Base-by-base conservation (phyloP, 2,797 vertebrate species). In the Coluber constrictor region DNA sequence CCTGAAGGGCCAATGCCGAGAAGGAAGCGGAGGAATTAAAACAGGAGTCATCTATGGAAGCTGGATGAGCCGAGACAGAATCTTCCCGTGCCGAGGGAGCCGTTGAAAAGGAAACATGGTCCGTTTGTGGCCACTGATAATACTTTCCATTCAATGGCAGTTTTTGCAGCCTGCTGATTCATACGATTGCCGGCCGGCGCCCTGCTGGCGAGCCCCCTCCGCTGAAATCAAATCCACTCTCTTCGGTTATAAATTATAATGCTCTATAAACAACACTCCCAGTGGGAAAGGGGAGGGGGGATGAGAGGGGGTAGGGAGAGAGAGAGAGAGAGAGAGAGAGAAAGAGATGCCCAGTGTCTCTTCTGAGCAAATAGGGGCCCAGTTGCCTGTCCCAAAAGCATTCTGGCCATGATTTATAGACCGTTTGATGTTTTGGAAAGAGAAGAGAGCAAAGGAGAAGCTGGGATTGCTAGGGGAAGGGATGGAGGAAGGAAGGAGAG, bases 221-320 rank as follows among this genome's bases (percentile, higher is more conserved):
- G 96, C 98, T 99, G 98, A 99, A 99, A 99, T 99, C 98, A 99
- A 99, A 99, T 99, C 99, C 99, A 99, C 98, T 99, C 98, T 99
- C 98, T 98, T 99, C 98, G 98, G 98, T 99, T 99, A 99, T 99
- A 99, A 99, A 99, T 99, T 99, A 99, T 98, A 99, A 99, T 99
- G 98, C 98, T 99, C 98, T 98, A 99, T 99, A 99, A 99, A 99
- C 99, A 99, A 99, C 99, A 99, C 98, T 98, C 98, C 98, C 98
- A 98, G 98, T 97, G 98, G 98, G 98, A 98, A 98, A 95, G 88
- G 96, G 96, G 61, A 29, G 88, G 18, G 97, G 96, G 95, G 59
- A 92, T 8, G 66, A 43, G 74, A 13, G 37, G 51, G 51, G 51
- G 51, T 37, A 37, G 37, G 37, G 37, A 37, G 37, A 2, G 51